phyloP scores from a whole-genome alignment of 2,888 invertebrate species.

The Hipparchia sbordonii region DNA sequence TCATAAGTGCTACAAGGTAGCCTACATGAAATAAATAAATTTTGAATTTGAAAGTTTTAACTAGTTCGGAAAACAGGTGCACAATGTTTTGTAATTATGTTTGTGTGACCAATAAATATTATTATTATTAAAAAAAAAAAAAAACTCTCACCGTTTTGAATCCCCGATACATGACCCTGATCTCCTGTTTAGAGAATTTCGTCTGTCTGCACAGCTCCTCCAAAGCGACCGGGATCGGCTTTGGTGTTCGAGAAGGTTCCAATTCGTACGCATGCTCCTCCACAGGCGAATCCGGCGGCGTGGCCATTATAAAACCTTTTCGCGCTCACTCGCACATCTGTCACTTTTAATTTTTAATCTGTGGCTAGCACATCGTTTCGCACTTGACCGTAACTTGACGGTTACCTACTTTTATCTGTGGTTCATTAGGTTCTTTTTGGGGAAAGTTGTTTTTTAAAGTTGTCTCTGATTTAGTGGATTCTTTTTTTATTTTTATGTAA shows the following conservation, averaged over 20 bases:
- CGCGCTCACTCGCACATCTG: conserved; percentile 38
- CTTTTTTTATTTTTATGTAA: too few relatives aligned
- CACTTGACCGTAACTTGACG: not conserved
- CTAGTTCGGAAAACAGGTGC: too few relatives aligned
- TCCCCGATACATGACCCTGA: conserved; percentile 98
- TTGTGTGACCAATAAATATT: too few relatives aligned
- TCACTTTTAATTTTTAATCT: conserved; percentile 34
- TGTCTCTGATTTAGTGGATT: not conserved
- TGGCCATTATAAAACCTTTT: conserved; percentile 84
- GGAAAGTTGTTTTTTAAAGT: too few relatives aligned
- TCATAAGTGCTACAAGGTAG: too few relatives aligned
- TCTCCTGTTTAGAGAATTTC: conserved; percentile 97
- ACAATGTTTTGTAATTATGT: too few relatives aligned
- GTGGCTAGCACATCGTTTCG: conserved; percentile 31
- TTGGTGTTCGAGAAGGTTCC: conserved; percentile 90
- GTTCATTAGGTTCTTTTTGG: not conserved
- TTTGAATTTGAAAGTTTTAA: too few relatives aligned
- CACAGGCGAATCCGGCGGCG: conserved; percentile 93
- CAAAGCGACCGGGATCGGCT: conserved; percentile 92
- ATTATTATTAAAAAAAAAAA: not conserved
- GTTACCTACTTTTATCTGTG: not conserved
- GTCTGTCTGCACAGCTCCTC: conserved; percentile 96
- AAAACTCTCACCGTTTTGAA: conserved; percentile 92
- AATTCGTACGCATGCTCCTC: conserved; percentile 94
- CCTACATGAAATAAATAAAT: too few relatives aligned